These are phyloP conservation scores for Diplogasteroides magnus DNA, from an alignment of 1,140 invertebrate species.

Conservation along the genomic window DNA sequence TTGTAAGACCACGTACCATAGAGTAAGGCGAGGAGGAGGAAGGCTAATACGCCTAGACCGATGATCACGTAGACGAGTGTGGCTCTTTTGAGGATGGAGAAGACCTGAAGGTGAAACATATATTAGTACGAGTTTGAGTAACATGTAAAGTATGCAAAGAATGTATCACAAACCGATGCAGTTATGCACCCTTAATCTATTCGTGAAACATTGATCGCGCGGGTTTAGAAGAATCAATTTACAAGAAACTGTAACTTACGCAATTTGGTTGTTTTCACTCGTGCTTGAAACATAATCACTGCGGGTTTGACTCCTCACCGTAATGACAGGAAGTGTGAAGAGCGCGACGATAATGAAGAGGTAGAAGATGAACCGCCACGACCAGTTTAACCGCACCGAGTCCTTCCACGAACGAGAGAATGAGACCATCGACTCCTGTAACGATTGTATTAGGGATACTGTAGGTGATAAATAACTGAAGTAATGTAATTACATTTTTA, in stretches of 20 bases:
- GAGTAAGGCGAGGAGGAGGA: not conserved
- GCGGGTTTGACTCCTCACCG: not conserved
- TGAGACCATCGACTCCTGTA: constrained; percentile 21
- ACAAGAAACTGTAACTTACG: no score
- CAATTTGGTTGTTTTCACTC: not conserved
- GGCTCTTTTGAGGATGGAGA: constrained; percentile 17
- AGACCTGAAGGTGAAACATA: not conserved
- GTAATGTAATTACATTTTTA: no score
- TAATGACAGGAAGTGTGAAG: constrained; percentile 17
- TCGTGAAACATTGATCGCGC: no score
- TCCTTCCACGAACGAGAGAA: constrained; percentile 26
- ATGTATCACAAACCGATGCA: constrained; percentile 3
- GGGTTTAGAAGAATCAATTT: no score
- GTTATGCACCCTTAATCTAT: no score
- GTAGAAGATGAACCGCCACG: constrained; percentile 14
- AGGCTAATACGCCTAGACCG: constrained; percentile 9
- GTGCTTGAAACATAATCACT: no score
- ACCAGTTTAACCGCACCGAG: constrained; percentile 12
- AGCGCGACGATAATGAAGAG: constrained; percentile 12
- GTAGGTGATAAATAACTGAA: not conserved
- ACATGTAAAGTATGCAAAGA: constrained; percentile 1
- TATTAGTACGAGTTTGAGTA: not conserved
- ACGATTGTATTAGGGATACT: not conserved
- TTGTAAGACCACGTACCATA: no score
- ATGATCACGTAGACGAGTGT: constrained; percentile 2